Evolutionary conservation across 2,888 invertebrate genomes (phyloP).

Genomic region (Apotomis capreana): DNA sequence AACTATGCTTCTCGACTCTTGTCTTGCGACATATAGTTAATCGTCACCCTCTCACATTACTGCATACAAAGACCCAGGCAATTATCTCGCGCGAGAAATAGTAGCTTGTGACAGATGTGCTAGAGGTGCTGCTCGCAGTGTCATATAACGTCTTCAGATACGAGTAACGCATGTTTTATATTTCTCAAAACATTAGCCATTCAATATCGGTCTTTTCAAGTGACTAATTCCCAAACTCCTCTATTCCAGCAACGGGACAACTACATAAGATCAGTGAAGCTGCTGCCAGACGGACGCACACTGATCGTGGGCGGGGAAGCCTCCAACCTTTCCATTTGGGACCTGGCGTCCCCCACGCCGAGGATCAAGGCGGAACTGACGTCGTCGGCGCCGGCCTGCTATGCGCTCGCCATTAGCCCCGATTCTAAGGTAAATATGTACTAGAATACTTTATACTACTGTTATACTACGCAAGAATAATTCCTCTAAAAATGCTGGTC

Average conservation of each 20-base stretch:
- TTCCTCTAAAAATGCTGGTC: no score
- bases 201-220: background rate
- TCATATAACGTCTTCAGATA: no score
- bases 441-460: background rate
- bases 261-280: constrained; percentile 97
- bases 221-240: background rate
- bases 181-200: no score
- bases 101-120: no score
- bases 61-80: no score
- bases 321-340: constrained; percentile 97
- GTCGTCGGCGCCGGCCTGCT: constrained; percentile 97
- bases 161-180: no score
- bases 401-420: constrained; percentile 97
- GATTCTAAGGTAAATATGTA: constrained; percentile 89
- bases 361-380: constrained; percentile 96
- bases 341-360: constrained; percentile 95
- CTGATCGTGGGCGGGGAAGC: constrained; percentile 98
- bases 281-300: constrained; percentile 95
- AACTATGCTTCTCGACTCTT: no score
- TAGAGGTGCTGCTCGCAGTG: no score
- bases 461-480: no score
- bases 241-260: constrained; percentile 92
- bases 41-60: no score
- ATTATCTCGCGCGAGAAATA: no score
- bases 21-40: no score